Conservation (phyloP, 2,888 invertebrate species). For the Noctua pronuba region DNA sequence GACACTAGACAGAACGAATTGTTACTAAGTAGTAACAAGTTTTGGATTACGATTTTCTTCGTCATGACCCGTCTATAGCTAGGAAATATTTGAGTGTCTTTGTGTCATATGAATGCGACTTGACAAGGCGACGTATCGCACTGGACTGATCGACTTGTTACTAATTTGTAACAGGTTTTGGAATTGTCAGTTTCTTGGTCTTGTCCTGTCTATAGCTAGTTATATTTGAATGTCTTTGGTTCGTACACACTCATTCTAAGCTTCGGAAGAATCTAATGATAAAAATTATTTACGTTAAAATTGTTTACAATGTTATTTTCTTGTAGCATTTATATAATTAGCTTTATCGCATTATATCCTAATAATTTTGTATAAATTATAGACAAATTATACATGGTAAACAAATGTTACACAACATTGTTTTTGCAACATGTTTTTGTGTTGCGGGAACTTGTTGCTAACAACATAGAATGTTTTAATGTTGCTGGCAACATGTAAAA, state of each 20-base stretch:
- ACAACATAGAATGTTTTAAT: neutral
- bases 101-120: too few relatives aligned
- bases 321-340: neutral
- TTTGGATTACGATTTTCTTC: too few relatives aligned
- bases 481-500: neutral
- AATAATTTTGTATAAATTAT: neutral
- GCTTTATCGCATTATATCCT: neutral
- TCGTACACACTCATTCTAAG: neutral
- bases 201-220: too few relatives aligned
- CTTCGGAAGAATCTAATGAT: neutral
- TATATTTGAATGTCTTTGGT: too few relatives aligned
- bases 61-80: too few relatives aligned
- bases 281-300: neutral
- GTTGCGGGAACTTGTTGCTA: conserved; percentile 6
- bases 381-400: neutral
- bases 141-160: too few relatives aligned
- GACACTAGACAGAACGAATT: too few relatives aligned
- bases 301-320: neutral
- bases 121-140: too few relatives aligned
- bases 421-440: neutral
- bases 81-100: too few relatives aligned
- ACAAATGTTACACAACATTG: neutral
- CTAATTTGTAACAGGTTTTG: too few relatives aligned
- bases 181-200: too few relatives aligned
- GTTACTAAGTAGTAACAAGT: too few relatives aligned